Evolutionary conservation across 2,888 invertebrate genomes (phyloP).

Genomic region (Eristalis tenax): DNA sequence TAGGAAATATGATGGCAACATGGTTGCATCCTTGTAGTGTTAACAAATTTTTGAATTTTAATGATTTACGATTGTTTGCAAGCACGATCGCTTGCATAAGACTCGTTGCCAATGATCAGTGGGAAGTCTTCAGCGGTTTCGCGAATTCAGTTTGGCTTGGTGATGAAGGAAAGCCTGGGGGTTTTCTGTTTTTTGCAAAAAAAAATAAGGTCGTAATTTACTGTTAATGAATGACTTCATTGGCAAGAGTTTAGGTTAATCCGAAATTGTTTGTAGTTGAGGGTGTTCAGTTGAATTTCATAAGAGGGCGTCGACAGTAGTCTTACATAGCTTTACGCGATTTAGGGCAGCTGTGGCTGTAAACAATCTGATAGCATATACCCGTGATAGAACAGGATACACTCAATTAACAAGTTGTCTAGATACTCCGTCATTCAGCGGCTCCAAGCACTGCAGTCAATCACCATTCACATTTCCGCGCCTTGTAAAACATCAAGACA

Average conservation of each 20-base stretch:
- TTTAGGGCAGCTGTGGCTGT: too few species aligned
- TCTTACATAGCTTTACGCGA: background rate
- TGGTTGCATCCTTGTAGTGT: conserved; percentile 41
- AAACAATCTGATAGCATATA: too few species aligned
- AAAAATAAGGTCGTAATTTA: background rate
- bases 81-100: conserved; percentile 59
- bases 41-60: conserved; percentile 27
- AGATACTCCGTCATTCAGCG: too few species aligned
- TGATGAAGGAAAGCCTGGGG: background rate
- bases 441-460: too few species aligned
- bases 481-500: background rate
- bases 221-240: background rate
- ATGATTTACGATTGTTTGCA: conserved; percentile 58
- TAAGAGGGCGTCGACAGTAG: too few species aligned
- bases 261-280: background rate
- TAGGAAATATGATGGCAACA: conserved; percentile 29
- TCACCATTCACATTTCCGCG: too few species aligned
- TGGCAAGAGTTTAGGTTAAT: background rate
- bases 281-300: background rate
- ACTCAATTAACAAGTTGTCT: too few species aligned
- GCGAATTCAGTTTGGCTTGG: background rate
- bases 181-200: background rate
- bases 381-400: too few species aligned
- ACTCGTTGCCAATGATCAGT: conserved; percentile 31
- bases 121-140: conserved; percentile 29